phyloP scores from a whole-genome alignment of 2,797 vertebrate species.

The Choloepus didactylus region DNA sequence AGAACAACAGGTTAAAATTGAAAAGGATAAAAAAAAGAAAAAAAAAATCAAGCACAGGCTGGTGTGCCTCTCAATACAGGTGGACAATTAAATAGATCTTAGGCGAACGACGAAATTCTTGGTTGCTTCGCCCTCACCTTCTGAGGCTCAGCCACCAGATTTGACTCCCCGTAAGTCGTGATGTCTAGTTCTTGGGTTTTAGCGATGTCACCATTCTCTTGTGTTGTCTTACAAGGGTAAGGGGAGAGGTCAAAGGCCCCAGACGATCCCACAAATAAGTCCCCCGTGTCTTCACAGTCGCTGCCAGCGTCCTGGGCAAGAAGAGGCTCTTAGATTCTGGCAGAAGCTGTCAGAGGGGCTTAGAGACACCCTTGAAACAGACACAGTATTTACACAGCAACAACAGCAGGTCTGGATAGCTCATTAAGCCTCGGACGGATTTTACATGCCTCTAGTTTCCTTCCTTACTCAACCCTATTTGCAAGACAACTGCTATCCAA shows the following conservation, averaged over 20 bases:
- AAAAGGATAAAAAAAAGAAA: neutral
- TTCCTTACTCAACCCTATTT: neutral
- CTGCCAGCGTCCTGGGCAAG: constrained; percentile 90
- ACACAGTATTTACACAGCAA: neutral
- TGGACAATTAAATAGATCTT: neutral
- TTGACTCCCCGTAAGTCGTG: constrained; percentile 90
- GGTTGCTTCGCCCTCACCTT: constrained; percentile 87
- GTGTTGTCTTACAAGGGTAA: constrained; percentile 75
- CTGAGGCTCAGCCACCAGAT: constrained; percentile 94
- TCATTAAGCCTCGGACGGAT: neutral
- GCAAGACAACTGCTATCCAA: neutral
- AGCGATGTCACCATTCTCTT: constrained; percentile 46
- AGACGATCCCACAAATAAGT: constrained; percentile 84
- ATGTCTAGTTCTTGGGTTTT: constrained; percentile 75
- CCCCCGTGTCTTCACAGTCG: constrained; percentile 89
- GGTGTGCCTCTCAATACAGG: neutral
- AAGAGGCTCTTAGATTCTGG: constrained; percentile 42
- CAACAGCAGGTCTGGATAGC: neutral
- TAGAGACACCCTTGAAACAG: neutral
- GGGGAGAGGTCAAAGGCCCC: constrained; percentile 82
- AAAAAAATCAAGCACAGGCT: neutral
- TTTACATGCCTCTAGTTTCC: neutral
- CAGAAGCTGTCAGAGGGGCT: neutral
- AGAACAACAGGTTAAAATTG: neutral
- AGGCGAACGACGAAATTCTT: neutral